Base-by-base conservation (phyloP, 2,888 invertebrate species). In the Stomorhina lunata region DNA sequence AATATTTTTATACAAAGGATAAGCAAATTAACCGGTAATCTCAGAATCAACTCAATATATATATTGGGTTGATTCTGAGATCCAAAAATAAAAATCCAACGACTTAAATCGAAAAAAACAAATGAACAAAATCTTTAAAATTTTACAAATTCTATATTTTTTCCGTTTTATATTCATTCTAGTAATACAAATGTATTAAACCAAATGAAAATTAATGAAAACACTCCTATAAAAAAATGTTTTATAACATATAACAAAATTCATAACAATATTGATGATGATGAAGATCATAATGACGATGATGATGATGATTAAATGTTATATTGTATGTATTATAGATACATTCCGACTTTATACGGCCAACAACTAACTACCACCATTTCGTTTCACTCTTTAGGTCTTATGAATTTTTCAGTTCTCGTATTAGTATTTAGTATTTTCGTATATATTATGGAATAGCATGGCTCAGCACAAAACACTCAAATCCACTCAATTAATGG, bases 271-370 rank as follows among this genome's bases (percentile, higher is more conserved):
- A 43, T 15, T 15, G 43, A 43, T 43, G 6, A 37, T 59, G 20
- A 48, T 50, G 10, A 65, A 27, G 12, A 72, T 68, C 57, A 32
- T 29, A 7, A 57, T 61, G 81, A 85, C 85, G 69, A 57, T 40
- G 40, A 48, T 68, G 32, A 71, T 66, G 34, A 71, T 27, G 15
- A 55, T 68, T 40, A 85, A 85, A 84, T 85, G 82, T 81, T 77
- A 43, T 45, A 12, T 43, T 43, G 43, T 43, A 5, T 37, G 37
- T 66, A 65, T 80, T 63, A 50, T 29, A 29, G 17, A 55, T 27
- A 34, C 15, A 10, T 3, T 22, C 12, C 10, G 4, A 59, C 9
- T 77, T 68, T 5, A 68, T 61, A 68, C 34, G 32, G 9, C 22
- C 57, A 50, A 57, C 53, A 15, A 53, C 55, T 40, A 53, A 66